Conservation (phyloP, 2,797 vertebrate species). For the Otolemur crassicaudatus region DNA sequence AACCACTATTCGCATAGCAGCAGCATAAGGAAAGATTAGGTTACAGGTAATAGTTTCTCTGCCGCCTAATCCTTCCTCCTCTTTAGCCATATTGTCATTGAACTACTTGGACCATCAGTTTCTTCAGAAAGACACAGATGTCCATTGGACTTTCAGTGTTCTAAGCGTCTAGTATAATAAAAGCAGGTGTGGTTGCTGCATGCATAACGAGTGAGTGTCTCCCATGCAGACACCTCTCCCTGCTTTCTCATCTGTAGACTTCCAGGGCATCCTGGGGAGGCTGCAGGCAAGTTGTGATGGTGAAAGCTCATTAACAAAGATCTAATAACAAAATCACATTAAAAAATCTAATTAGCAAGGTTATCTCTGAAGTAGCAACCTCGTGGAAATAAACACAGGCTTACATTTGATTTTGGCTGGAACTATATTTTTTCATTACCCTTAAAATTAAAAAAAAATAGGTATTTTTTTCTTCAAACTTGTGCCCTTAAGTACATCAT, state of each 20-base stretch:
- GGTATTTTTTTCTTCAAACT: not conserved
- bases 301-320: constrained; percentile 41
- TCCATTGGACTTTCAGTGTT: not conserved
- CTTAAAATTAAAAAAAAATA: constrained; percentile 12
- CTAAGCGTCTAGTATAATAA: not conserved
- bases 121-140: not conserved
- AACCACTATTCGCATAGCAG: not conserved
- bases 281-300: not conserved
- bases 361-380: constrained; percentile 36
- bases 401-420: constrained; percentile 1
- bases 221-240: not conserved
- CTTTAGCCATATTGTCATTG: not conserved
- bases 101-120: not conserved
- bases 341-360: constrained; percentile 35
- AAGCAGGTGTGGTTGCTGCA: not conserved
- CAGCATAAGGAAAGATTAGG: not conserved
- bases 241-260: not conserved
- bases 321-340: constrained; percentile 57
- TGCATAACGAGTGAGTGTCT: not conserved
- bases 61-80: not conserved
- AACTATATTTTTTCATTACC: not conserved
- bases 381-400: constrained; percentile 33
- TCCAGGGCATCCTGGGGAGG: not conserved
- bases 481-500: not conserved
- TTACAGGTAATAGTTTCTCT: not conserved